phyloP scores from a whole-genome alignment of 2,797 vertebrate species.

The Cirrhinus molitorella region DNA sequence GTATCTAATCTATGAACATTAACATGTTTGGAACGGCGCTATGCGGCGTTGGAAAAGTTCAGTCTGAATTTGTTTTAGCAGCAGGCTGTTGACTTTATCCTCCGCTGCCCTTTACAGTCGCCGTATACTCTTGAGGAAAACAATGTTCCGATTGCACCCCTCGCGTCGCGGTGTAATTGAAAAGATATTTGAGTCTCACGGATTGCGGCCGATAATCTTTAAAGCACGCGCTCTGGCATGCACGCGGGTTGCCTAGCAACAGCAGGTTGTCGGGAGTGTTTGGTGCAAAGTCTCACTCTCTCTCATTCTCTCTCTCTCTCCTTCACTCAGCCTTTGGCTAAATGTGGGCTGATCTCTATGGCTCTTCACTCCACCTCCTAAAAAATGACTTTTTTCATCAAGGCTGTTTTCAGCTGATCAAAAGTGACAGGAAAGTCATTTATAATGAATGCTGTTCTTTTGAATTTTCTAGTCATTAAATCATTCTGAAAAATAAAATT shows the following conservation, averaged over 20 bases:
- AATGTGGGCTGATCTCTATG: conserved; percentile 9
- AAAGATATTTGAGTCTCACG: conserved; percentile 28
- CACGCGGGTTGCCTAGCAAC: conserved; percentile 55
- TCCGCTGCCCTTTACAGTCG: background rate
- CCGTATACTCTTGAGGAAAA: background rate
- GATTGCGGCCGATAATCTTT: conserved; percentile 49
- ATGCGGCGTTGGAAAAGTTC: background rate
- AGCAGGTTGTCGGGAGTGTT: conserved; percentile 39
- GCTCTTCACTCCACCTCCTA: background rate
- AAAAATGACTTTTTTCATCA: too few relatives aligned
- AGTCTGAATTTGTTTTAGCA: background rate
- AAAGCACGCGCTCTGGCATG: conserved; percentile 36
- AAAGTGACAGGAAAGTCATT: background rate
- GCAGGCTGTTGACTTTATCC: background rate
- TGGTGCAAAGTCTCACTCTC: conserved; percentile 16
- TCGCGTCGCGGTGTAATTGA: conserved; percentile 22
- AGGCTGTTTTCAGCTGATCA: too few relatives aligned
- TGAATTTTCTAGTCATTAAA: background rate
- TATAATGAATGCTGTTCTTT: background rate
- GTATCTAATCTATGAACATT: conserved; percentile 14
- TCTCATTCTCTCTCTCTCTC: conserved; percentile 4
- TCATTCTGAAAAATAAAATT: background rate
- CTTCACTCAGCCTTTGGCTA: background rate
- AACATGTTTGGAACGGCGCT: background rate
- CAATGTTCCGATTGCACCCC: conserved; percentile 4